Evolutionary conservation across 2,113 vertebrate species (phyloP).

Genomic region (Trachemys scripta): DNA sequence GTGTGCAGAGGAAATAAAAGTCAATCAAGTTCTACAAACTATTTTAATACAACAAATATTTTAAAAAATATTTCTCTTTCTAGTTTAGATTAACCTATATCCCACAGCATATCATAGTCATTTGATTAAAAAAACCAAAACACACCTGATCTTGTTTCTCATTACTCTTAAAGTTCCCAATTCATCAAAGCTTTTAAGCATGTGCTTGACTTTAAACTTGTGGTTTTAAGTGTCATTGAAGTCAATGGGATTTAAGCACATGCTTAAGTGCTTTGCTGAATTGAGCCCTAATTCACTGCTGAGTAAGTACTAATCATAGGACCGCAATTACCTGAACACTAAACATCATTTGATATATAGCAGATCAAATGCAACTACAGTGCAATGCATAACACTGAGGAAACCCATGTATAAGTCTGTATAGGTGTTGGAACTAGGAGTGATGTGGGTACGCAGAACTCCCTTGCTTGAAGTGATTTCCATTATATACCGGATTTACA

Average conservation of each 20-base stretch:
- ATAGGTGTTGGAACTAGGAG: no score
- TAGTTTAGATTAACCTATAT: background rate
- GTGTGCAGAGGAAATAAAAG: background rate
- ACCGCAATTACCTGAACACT: background rate
- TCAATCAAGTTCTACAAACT: background rate
- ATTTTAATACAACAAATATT: background rate
- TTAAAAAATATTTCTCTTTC: background rate
- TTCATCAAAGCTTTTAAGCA: background rate
- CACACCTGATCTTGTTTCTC: background rate
- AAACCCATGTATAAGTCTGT: background rate
- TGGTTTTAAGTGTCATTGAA: background rate
- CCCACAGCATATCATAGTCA: background rate
- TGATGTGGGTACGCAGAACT: no score
- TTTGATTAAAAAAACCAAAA: rapidly evolving
- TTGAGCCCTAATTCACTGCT: background rate
- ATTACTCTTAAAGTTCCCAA: background rate
- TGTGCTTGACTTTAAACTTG: background rate
- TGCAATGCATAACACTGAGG: background rate
- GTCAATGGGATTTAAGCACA: background rate
- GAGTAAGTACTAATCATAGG: background rate
- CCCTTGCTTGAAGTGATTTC: no score
- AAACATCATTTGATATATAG: background rate
- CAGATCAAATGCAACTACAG: background rate
- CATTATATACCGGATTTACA: no score
- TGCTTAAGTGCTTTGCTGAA: background rate